phyloP scores from a whole-genome alignment of 1,140 invertebrate genomes.

The Formica selysi region DNA sequence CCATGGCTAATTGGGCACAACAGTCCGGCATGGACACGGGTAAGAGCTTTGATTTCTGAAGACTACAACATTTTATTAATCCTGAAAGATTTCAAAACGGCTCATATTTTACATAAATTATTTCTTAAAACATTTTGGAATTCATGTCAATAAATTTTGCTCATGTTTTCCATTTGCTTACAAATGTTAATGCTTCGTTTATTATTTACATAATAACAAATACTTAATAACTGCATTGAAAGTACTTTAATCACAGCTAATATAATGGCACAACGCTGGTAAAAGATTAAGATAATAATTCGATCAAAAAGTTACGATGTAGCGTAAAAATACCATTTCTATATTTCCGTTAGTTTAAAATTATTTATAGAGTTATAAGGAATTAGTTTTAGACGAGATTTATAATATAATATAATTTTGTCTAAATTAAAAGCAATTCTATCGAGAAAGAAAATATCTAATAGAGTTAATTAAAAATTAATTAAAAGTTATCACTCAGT shows the following conservation, averaged over 20 bases:
- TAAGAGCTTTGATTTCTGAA: slow-evolving; percentile 72
- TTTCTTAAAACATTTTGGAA: not conserved
- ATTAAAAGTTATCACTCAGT: not conserved
- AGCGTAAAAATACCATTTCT: not conserved
- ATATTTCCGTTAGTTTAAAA: not conserved
- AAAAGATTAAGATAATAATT: not conserved
- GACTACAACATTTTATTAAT: not conserved
- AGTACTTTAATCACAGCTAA: not conserved
- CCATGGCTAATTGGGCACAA: slow-evolving; percentile 90
- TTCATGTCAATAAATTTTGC: too few relatives aligned
- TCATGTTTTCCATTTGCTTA: not conserved
- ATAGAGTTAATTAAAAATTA: not conserved
- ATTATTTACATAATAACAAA: not conserved
- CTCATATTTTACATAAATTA: not conserved
- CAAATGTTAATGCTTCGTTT: not conserved
- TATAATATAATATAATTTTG: slow-evolving; percentile 9
- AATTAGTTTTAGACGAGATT: not conserved
- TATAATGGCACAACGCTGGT: not conserved
- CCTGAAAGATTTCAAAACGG: not conserved
- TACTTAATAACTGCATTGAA: not conserved
- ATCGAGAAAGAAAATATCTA: not conserved
- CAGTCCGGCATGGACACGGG: slow-evolving; percentile 90
- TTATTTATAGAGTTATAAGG: not conserved
- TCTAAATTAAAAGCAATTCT: slow-evolving; percentile 12
- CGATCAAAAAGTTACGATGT: not conserved